These are phyloP conservation scores for Arctia plantaginis DNA, from an alignment of 2,888 invertebrate genomes.

Conservation along the genomic window DNA sequence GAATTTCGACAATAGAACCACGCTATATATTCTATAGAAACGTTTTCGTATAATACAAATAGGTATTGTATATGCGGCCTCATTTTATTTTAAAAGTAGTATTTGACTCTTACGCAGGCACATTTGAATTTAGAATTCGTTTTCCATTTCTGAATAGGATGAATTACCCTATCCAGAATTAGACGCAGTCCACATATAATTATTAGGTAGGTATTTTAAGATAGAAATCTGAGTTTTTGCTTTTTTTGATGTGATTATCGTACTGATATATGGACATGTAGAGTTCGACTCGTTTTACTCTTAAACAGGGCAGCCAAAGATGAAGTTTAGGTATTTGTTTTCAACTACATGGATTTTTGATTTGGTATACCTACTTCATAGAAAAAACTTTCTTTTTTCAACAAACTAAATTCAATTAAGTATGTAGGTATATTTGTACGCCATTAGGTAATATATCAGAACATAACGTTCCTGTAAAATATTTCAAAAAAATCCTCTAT, in stretches of 20 bases:
- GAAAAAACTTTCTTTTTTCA: too few relatives aligned
- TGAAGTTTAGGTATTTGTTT: too few relatives aligned
- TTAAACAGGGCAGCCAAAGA: too few relatives aligned
- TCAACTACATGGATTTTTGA: too few relatives aligned
- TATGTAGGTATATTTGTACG: too few relatives aligned
- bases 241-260: neutral
- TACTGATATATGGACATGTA: neutral
- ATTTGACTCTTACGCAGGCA: neutral
- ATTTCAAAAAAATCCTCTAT: too few relatives aligned
- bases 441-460: too few relatives aligned
- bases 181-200: neutral
- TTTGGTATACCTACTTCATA: too few relatives aligned
- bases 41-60: constrained; percentile 9
- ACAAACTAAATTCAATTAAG: too few relatives aligned
- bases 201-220: neutral
- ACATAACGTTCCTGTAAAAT: too few relatives aligned
- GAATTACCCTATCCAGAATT: neutral
- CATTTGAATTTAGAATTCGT: constrained; percentile 14
- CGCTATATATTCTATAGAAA: constrained; percentile 14
- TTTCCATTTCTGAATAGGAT: neutral
- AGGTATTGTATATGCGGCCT: constrained; percentile 14
- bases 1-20: constrained; percentile 65
- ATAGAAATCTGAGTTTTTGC: neutral
- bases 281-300: too few relatives aligned
- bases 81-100: constrained; percentile 10